These are phyloP conservation scores for Podargus strigoides DNA, from an alignment of 2,797 vertebrate genomes.

Conservation along the genomic window DNA sequence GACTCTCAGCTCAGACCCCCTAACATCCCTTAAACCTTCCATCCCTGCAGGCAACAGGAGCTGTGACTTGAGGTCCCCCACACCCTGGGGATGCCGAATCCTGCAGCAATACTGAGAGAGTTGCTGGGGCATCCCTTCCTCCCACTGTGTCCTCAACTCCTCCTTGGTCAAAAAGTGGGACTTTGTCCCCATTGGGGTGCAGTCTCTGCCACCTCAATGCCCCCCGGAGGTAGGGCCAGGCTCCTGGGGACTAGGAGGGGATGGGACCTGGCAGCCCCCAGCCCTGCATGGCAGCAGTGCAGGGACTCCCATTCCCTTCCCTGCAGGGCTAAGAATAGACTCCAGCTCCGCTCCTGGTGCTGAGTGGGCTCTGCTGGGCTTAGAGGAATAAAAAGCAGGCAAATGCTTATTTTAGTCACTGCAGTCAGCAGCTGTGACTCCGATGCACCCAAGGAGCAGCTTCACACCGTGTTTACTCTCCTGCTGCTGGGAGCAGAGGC, in stretches of 20 bases:
- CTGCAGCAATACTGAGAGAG: not conserved
- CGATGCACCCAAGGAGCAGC: slow-evolving; percentile 2
- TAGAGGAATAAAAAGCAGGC: slow-evolving; percentile 62
- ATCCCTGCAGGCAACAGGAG: not conserved
- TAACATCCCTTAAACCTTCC: not conserved
- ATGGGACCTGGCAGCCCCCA: not conserved
- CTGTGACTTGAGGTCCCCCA: not conserved
- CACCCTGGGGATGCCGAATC: not conserved
- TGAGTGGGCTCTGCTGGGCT: slow-evolving; percentile 64
- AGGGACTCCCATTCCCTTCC: slow-evolving; percentile 38
- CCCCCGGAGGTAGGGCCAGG: not conserved
- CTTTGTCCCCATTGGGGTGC: not conserved
- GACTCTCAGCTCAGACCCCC: not conserved
- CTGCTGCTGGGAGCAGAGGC: not conserved
- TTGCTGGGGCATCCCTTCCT: not conserved
- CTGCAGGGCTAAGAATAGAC: slow-evolving; percentile 63
- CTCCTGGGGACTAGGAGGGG: not conserved
- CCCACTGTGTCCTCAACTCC: not conserved
- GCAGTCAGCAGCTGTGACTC: slow-evolving; percentile 59
- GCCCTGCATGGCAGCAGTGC: accelerated
- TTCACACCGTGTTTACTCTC: not conserved
- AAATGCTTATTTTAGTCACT: slow-evolving; percentile 53
- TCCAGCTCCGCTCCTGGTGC: slow-evolving; percentile 18
- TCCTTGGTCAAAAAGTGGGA: not conserved
- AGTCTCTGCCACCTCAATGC: accelerated